Evolutionary conservation across 2,888 invertebrate genomes (phyloP), one percentile per base, ranked within the genome.

Genomic region (Melipona bicolor): DNA sequence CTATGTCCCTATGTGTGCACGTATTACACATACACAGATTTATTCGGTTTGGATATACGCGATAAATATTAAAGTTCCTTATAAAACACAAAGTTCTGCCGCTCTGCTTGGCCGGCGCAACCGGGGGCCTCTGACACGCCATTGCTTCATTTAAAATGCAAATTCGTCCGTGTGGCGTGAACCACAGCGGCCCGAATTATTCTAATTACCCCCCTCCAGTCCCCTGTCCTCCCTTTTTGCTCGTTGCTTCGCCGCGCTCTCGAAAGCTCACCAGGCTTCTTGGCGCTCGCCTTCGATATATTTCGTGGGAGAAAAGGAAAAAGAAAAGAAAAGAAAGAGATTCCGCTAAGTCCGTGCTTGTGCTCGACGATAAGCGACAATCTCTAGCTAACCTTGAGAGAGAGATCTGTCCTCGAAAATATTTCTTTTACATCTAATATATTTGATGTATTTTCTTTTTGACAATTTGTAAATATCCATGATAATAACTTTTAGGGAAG

Each of bases 141-240:
- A 94, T 94, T 92, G 94, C 93, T 94, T 94, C 94, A 94, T 94
- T 94, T 94, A 94, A 94, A 94, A 94, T 94, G 94, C 94, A 94
- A 94, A 94, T 94, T 93, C 91, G 90, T 89, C 85, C 88, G 91
- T 89, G 91, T 93, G 93, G 93, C 93, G 93, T 93, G 92, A 93
- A 93, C 93, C 92, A 90, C 90, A 86, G 91, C 92, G 91, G 91
- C 92, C 94, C 94, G 93, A 94, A 94, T 94, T 94, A 94, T 94
- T 94, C 93, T 93, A 94, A 94, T 94, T 94, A 94, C 92, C 92
- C 90, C 90, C 83, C 86, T 64, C 88, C 89, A 79, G n/a, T 62
- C 69, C 65, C 69, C 65, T 62, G 81, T 32, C 61, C 77, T 73
- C 76, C 68, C 86, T 79, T 75, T 79, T 87, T 79, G 61, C 79